These are phyloP conservation scores for Struthio camelus DNA, from an alignment of 2,113 vertebrate genomes.

Conservation along the genomic window DNA sequence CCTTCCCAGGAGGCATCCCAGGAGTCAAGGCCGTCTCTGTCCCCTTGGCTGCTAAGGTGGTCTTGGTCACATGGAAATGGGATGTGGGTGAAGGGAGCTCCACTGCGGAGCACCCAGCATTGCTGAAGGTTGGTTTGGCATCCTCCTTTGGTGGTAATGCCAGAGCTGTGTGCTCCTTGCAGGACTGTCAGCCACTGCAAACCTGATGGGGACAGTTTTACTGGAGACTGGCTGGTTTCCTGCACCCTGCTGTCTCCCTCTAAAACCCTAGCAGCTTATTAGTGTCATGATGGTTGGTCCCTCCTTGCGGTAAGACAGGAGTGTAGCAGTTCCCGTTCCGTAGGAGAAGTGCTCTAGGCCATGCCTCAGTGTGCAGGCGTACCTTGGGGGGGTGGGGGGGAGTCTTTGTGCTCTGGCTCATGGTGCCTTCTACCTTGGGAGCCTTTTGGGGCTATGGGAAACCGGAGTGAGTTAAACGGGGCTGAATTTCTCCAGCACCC, in stretches of 20 bases:
- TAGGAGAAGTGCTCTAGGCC: neutral
- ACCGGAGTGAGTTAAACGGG: neutral
- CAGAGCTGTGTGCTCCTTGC: rapidly evolving
- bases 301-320: neutral
- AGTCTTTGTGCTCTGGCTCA: neutral
- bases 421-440: neutral
- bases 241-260: neutral
- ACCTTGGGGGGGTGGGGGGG: too few relatives aligned
- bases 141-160: neutral
- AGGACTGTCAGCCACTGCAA: neutral
- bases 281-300: too few relatives aligned
- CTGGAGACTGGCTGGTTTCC: neutral
- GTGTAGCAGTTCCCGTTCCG: neutral
- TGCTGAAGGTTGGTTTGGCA: neutral
- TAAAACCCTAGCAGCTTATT: neutral
- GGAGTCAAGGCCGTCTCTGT: neutral
- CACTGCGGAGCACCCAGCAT: neutral
- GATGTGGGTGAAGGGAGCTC: neutral
- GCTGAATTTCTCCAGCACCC: neutral
- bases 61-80: neutral
- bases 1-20: too few relatives aligned
- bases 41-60: neutral
- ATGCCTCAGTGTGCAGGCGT: neutral
- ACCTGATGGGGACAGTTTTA: rapidly evolving
- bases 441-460: neutral